Evolutionary conservation across 2,888 invertebrate genomes (phyloP).

Genomic region (Homarus gammarus): DNA sequence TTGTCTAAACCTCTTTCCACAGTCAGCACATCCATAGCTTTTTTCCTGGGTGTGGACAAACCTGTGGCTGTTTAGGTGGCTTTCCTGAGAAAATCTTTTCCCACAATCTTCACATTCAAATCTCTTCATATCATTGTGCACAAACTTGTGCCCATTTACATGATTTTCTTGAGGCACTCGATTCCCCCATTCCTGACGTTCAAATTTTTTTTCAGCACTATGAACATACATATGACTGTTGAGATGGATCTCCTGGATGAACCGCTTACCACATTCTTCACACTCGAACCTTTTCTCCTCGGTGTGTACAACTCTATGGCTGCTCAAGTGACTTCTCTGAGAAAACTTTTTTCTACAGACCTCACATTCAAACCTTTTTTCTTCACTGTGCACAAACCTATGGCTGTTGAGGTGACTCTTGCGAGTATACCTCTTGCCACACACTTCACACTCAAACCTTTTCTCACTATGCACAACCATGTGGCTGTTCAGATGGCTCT

Average conservation of each 20-base stretch:
- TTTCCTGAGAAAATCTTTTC: conserved; percentile 54
- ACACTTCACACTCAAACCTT: conserved; percentile 55
- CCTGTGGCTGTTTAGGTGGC: conserved; percentile 62
- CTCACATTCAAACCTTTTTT: conserved; percentile 48
- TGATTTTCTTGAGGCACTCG: conserved; percentile 36
- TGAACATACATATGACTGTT: conserved; percentile 66
- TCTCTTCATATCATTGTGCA: conserved; percentile 57
- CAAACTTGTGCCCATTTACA: conserved; percentile 60
- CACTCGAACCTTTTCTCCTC: conserved; percentile 59
- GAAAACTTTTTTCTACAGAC: conserved; percentile 45
- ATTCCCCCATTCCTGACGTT: conserved; percentile 48
- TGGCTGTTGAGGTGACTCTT: conserved; percentile 56
- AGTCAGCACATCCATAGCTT: conserved; percentile 63
- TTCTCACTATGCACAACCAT: conserved; percentile 59
- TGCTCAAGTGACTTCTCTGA: conserved; percentile 42
- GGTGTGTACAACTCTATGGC: conserved; percentile 55
- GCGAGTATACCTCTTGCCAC: conserved; percentile 51
- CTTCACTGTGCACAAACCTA: conserved; percentile 55
- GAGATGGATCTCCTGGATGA: conserved; percentile 54
- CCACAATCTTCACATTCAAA: conserved; percentile 68
- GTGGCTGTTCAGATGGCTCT: conserved; percentile 50
- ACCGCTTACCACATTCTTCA: conserved; percentile 65
- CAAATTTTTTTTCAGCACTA: conserved; percentile 54
- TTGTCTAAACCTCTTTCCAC: conserved; percentile 64
- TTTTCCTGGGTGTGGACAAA: conserved; percentile 60